Base-by-base conservation (phyloP, 2,888 invertebrate genomes). In the Trachelus stipa region DNA sequence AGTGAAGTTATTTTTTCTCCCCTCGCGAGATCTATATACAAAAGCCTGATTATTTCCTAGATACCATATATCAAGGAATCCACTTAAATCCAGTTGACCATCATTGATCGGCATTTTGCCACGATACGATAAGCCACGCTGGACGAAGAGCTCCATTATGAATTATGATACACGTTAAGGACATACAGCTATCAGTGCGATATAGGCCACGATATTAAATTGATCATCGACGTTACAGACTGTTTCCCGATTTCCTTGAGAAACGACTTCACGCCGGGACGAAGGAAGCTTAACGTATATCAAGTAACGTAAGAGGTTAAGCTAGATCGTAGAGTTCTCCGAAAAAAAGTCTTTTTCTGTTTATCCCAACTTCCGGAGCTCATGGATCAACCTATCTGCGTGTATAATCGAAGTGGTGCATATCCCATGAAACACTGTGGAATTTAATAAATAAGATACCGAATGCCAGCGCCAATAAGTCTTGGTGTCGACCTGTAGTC, bases 1-100 rank as follows among this genome's bases (percentile, higher is more conserved):
- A 6, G 40, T 40, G 15, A 40, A 40, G 6, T 15, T 40, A 40
- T 40, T 40, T 15, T 40, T 40, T 40, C 15, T 40, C 15, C 12
- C 71, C 71, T n/a, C 30, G 30, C 30, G 30, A 12, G 30, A 71
- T 12, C 15, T 30, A 3, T 35, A 69, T 34, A 76, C 35, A 33
- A 30, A 74, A 11, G 31, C 35, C 74, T 74, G 76, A 76, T 73
- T 76, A 73, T 76, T 73, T 56, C 76, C 76, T 76, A 76, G 71
- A 71, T 73, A 73, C 76, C 40, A 56, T 73, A 73, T 73, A 40
- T 56, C 69, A 12, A 40, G 56, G 33, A 30, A 68, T 73, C 34
- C 40, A 34, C n/a, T 76, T 71, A 73, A 73, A 69, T 31, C 37
- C 23, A 34, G 12, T 56, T 23, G 40, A 15, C 40, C 40, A 56